phyloP scores from a whole-genome alignment of 2,888 invertebrate species.

The Dorcus hopei region DNA sequence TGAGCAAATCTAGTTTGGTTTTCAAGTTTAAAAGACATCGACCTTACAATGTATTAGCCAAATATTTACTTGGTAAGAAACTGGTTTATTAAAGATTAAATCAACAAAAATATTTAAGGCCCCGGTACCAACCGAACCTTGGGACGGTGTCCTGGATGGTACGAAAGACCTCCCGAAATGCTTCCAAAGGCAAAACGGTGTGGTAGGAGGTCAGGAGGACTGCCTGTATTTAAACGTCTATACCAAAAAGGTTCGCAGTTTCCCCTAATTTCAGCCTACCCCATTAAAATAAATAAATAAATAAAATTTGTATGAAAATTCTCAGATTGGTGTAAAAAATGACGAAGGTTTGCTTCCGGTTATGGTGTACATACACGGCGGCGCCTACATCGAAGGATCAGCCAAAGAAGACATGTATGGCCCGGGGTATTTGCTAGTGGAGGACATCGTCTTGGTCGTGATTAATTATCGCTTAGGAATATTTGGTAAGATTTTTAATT shows the following conservation, averaged over 20 bases:
- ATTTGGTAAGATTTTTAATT: conserved; percentile 12
- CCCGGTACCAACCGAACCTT: conserved; percentile 60
- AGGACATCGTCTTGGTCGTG: conserved; percentile 65
- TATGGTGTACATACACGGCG: conserved; percentile 71
- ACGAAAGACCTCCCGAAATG: conserved; percentile 36
- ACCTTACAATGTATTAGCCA: too few species aligned
- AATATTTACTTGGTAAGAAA: not conserved
- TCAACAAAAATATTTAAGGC: conserved; percentile 47
- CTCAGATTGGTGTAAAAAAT: conserved; percentile 25
- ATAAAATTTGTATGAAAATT: not conserved
- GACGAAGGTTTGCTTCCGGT: conserved; percentile 54
- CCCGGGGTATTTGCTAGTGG: conserved; percentile 66
- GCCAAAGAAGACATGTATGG: conserved; percentile 66
- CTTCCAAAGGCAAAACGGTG: not conserved
- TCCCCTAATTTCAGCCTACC: too few species aligned
- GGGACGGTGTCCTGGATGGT: conserved; percentile 63
- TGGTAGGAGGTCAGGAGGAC: conserved; percentile 65
- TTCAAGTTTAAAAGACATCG: too few species aligned
- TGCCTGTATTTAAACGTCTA: conserved; percentile 77
- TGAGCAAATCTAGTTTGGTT: too few species aligned
- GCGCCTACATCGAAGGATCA: conserved; percentile 71
- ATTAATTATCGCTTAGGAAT: conserved; percentile 67
- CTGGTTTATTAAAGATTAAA: conserved; percentile 5
- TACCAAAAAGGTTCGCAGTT: conserved; percentile 48
- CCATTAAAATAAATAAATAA: too few species aligned